These are phyloP conservation scores for Tethea ocularis DNA, from an alignment of 2,888 invertebrate genomes.

Conservation along the genomic window DNA sequence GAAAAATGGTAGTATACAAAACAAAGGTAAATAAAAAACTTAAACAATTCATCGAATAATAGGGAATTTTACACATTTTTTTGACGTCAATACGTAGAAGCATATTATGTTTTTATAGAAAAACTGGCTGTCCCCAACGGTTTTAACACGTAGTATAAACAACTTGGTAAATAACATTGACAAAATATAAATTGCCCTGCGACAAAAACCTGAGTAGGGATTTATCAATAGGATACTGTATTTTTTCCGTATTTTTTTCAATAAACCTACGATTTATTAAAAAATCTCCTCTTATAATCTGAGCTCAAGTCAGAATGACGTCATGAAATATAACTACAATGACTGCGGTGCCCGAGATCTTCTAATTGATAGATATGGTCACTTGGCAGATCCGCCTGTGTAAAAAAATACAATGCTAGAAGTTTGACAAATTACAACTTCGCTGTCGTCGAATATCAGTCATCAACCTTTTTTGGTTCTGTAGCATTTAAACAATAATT, in stretches of 20 bases:
- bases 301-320: constrained; percentile 23
- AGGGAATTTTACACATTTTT: no score
- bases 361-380: constrained; percentile 31
- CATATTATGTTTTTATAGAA: no score
- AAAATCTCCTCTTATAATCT: not conserved
- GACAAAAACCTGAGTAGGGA: not conserved
- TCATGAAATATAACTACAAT: constrained; percentile 27
- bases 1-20: no score
- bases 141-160: no score
- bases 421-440: not conserved
- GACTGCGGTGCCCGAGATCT: constrained; percentile 26
- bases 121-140: no score
- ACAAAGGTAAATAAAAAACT: no score
- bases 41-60: no score
- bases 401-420: constrained; percentile 18
- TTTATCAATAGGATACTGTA: no score
- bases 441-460: not conserved
- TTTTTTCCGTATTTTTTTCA: not conserved
- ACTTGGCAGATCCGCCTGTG: constrained; percentile 24
- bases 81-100: no score
- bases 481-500: not conserved
- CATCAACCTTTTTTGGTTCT: constrained; percentile 4
- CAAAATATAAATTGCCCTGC: no score
- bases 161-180: no score
- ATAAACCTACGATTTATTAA: not conserved